A percentile compares a stretch with the other conserved stretches of the same genome.
phyloP scores from a whole-genome alignment of 2,797 vertebrate genomes.

The Epinephelus coioides region DNA sequence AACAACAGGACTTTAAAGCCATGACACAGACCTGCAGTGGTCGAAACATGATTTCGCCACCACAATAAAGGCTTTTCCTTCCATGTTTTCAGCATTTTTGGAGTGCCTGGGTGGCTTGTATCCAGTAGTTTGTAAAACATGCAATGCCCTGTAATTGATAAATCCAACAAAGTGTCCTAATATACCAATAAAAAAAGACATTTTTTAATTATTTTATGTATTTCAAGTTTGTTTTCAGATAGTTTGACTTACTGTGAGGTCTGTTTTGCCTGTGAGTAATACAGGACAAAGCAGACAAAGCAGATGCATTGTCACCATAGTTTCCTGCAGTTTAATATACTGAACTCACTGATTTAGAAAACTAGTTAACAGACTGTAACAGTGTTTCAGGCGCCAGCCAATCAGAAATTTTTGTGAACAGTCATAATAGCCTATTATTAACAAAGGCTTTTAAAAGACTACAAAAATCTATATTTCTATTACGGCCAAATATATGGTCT shows the following conservation, averaged over 20 bases:
- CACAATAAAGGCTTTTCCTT: no score
- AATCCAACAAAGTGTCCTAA: not conserved
- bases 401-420: not conserved
- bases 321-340: not conserved
- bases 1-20: no score
- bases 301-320: not conserved
- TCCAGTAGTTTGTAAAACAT: no score
- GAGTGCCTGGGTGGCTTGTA: no score
- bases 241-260: not conserved
- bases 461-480: not conserved
- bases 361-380: not conserved
- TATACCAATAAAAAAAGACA: not conserved
- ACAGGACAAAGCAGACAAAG: not conserved
- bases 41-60: no score
- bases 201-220: not conserved
- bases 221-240: no score
- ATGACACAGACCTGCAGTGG: no score
- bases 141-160: not conserved
- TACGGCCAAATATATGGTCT: not conserved
- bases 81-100: no score
- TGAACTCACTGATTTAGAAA: not conserved
- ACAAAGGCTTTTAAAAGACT: no score
- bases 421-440: no score
- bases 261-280: not conserved
- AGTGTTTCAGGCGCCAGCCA: not conserved